These are phyloP conservation scores for Sinocyclocheilus rhinocerous DNA, from an alignment of 2,113 vertebrate genomes.

Conservation along the genomic window DNA sequence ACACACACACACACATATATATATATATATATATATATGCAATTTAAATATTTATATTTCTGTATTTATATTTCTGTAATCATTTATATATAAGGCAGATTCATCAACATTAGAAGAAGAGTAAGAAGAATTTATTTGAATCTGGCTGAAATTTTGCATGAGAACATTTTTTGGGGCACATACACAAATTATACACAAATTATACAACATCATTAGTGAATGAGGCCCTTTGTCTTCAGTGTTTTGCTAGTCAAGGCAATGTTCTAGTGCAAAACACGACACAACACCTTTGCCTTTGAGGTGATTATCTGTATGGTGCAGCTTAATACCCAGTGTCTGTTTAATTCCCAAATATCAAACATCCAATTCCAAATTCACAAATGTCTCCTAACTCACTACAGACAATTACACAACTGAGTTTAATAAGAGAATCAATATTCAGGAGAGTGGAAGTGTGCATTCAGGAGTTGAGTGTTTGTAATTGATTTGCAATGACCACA, in stretches of 20 bases:
- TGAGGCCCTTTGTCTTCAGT: not conserved
- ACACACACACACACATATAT: too few species aligned
- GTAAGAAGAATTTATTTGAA: too few species aligned
- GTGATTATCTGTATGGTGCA: not conserved
- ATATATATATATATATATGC: too few species aligned
- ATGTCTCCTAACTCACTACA: constrained; percentile 45
- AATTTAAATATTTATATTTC: too few species aligned
- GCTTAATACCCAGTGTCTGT: constrained; percentile 35
- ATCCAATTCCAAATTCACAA: constrained; percentile 41
- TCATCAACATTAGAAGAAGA: too few species aligned
- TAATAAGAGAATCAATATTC: constrained; percentile 79
- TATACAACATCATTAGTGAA: not conserved
- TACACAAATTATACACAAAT: not conserved
- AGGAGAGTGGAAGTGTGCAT: constrained; percentile 67
- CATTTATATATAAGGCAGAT: too few species aligned
- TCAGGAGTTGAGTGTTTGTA: constrained; percentile 73
- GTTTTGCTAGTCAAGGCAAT: not conserved
- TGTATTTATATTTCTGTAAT: too few species aligned
- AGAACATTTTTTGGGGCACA: not conserved
- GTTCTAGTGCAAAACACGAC: not conserved
- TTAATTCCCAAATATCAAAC: constrained; percentile 1
- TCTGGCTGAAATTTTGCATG: not conserved
- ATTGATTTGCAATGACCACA: constrained; percentile 64
- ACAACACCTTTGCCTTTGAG: not conserved
- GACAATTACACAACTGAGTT: constrained; percentile 42